phyloP scores from a whole-genome alignment of 2,113 vertebrate genomes.

The Capreolus pygargus region DNA sequence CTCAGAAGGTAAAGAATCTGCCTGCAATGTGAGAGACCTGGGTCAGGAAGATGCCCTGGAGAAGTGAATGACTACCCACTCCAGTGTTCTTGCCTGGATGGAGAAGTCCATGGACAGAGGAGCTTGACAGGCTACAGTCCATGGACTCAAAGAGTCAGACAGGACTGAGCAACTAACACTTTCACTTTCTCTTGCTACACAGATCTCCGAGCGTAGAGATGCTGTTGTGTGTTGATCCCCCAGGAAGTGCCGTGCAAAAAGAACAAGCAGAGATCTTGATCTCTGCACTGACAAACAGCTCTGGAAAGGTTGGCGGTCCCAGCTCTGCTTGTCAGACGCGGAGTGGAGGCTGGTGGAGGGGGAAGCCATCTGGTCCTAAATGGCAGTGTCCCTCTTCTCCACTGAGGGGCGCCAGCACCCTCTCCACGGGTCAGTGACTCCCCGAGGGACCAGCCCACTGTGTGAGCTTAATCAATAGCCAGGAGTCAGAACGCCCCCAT shows the following conservation, averaged over 20 bases:
- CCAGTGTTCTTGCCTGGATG: background rate
- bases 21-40: background rate
- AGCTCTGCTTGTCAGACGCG: background rate
- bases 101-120: background rate
- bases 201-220: background rate
- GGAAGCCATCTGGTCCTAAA: accelerated
- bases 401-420: slow-evolving; percentile 35
- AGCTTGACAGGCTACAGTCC: background rate
- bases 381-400: background rate
- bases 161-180: background rate
- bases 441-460: accelerated
- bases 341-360: background rate
- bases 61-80: background rate
- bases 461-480: background rate
- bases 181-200: background rate
- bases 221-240: background rate
- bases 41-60: background rate
- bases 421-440: background rate
- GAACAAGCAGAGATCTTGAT: background rate
- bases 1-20: background rate
- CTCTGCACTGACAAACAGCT: background rate
- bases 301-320: background rate
- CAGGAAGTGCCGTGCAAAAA: background rate
- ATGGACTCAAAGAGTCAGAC: background rate
- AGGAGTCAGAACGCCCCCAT: background rate